Evolutionary conservation across 1,140 invertebrate genomes (phyloP).

Genomic region (Asbolus verrucosus): DNA sequence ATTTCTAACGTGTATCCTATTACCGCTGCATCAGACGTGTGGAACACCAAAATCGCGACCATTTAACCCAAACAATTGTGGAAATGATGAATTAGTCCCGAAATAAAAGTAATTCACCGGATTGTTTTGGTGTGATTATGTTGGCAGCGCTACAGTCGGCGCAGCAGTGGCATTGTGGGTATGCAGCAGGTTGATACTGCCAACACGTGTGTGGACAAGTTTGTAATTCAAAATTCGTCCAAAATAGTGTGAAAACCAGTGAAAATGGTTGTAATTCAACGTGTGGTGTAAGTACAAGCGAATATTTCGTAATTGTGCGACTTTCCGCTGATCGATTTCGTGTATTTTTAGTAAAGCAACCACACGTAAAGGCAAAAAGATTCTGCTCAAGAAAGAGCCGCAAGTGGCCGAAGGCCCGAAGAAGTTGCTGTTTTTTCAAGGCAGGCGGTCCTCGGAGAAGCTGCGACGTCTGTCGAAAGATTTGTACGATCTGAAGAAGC

Average conservation of each 20-base stretch:
- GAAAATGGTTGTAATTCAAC: constrained; percentile 59
- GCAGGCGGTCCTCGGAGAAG: constrained; percentile 83
- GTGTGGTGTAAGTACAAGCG: constrained; percentile 60
- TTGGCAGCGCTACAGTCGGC: too few species aligned
- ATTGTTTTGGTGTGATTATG: too few species aligned
- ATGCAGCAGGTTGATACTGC: constrained; percentile 41
- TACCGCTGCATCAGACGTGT: too few species aligned
- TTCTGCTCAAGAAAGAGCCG: constrained; percentile 83
- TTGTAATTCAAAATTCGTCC: constrained; percentile 43
- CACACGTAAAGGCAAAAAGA: constrained; percentile 89
- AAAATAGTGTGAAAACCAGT: constrained; percentile 36
- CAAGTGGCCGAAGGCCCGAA: constrained; percentile 92
- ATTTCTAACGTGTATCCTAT: too few species aligned
- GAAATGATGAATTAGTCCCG: too few species aligned
- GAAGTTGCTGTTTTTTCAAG: constrained; percentile 86
- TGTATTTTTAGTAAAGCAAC: constrained; percentile 82
- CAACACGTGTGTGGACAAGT: constrained; percentile 58
- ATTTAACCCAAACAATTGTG: too few species aligned
- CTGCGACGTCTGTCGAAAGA: constrained; percentile 87
- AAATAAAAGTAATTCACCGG: too few species aligned
- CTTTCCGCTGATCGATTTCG: too few species aligned
- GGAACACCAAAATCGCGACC: too few species aligned
- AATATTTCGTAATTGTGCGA: neutral
- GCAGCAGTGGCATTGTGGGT: too few species aligned
- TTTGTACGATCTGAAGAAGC: constrained; percentile 89